phyloP scores from a whole-genome alignment of 2,797 vertebrate genomes.

The Pempheris klunzingeri region DNA sequence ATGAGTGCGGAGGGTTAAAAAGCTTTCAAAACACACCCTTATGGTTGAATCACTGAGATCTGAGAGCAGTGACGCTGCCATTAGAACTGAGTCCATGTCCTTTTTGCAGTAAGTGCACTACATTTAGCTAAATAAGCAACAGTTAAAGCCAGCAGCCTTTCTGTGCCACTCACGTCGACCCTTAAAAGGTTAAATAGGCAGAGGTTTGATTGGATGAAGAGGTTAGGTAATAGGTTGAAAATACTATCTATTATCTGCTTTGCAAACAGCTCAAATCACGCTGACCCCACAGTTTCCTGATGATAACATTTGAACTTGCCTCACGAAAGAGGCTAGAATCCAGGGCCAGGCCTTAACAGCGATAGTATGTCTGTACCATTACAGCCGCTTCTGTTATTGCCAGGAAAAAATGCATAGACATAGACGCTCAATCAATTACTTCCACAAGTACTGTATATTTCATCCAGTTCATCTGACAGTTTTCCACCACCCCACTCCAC shows the following conservation, averaged over 20 bases:
- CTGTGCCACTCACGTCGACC: constrained; percentile 26
- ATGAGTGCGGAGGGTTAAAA: constrained; percentile 71
- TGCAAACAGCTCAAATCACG: constrained; percentile 31
- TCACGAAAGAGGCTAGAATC: not conserved
- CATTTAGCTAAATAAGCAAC: constrained; percentile 40
- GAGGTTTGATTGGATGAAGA: constrained; percentile 25
- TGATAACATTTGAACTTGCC: constrained; percentile 25
- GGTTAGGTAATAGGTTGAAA: constrained; percentile 21
- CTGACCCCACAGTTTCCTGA: constrained; percentile 15
- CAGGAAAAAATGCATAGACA: constrained; percentile 19
- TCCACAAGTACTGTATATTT: constrained; percentile 27
- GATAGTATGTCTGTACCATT: constrained; percentile 13
- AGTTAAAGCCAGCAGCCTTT: constrained; percentile 29
- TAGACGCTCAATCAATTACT: constrained; percentile 26
- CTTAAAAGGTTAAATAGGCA: constrained; percentile 45
- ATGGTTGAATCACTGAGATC: constrained; percentile 59
- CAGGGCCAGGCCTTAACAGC: constrained; percentile 6
- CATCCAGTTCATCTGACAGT: constrained; percentile 18
- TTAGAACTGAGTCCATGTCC: constrained; percentile 36
- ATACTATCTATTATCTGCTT: constrained; percentile 22
- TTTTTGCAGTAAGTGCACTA: not conserved
- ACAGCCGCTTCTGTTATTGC: constrained; percentile 8
- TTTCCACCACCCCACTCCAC: constrained; percentile 6
- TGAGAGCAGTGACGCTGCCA: constrained; percentile 44
- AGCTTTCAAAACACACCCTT: constrained; percentile 64